Evolutionary conservation across 1,140 invertebrate species (phyloP), one percentile per base, ranked within the genome.

Genomic region (Oedothorax gibbosus): DNA sequence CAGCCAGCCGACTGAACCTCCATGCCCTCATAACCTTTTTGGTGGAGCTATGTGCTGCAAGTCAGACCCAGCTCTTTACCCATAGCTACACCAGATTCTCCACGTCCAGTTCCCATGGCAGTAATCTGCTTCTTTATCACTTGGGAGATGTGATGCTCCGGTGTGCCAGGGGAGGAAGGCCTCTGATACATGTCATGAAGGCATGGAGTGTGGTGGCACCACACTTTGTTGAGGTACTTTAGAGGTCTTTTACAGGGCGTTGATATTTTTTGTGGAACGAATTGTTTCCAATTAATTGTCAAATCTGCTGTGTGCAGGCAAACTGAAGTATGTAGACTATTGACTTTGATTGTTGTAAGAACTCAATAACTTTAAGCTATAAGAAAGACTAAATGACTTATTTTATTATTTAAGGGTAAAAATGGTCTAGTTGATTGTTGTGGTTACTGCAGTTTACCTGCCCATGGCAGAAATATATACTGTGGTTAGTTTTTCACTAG

Each of bases 171-270:
- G 96, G 96, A 87, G 95, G 96, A 0, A 90, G 97, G 9, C 96
- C 97, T 0, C 90, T 98, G 49, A 93, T 97, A 68, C 97, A 98
- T 88, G 93, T 97, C 20, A 96, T 98, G 93, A 94, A 94, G 87
- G 92, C 95, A 14, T 98, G 96, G 96, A 95, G 95, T 79, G 94
- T 96, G 4, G 93, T 96, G 7, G 95, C 96, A 6, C 95, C 96
- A 0, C 96, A 97, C 90, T 94, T 97, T 85, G 97, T 97, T 93
- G 96, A 98, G 92, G 94, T 95, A 57, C 20, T 35, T n/a, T n/a
- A n/a, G n/a, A n/a, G n/a, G n/a, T n/a, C n/a, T n/a, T n/a, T n/a
- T 35, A 35, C 2, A 35, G 5, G 5, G 35, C 5, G 35, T 35
- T 35, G 1, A 35, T 35, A 35, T 35, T 35, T 35, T 35, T 35